Conservation (phyloP, 2,797 vertebrate genomes). For the Danionella dracula region DNA sequence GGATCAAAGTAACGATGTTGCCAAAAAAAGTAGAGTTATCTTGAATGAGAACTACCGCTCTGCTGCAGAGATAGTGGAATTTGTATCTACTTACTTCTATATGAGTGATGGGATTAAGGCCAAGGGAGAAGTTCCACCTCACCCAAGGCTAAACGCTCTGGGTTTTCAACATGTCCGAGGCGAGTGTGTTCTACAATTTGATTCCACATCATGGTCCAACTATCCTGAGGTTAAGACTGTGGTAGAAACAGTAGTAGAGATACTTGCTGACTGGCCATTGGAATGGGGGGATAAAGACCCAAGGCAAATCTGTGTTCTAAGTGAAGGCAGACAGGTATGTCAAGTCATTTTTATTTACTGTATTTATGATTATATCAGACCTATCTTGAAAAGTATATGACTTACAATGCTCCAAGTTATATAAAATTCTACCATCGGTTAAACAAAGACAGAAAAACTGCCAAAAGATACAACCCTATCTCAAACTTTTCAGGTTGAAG, state of each 20-base stretch:
- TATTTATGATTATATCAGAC: no score
- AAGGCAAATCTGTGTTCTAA: conserved; percentile 77
- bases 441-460: no score
- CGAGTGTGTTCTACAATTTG: conserved; percentile 58
- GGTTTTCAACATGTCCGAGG: conserved; percentile 79
- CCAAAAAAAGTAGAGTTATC: conserved; percentile 73
- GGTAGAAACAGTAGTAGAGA: conserved; percentile 65
- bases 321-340: conserved; percentile 79
- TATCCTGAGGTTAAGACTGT: conserved; percentile 67
- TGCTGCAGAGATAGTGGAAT: conserved; percentile 77
- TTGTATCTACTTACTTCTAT: conserved; percentile 84
- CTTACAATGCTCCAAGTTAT: no score
- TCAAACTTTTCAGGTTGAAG: conserved; percentile 10
- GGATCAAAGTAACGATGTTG: conserved; percentile 61
- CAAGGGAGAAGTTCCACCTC: conserved; percentile 65
- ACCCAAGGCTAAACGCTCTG: conserved; percentile 67
- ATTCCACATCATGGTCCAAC: conserved; percentile 77
- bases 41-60: conserved; percentile 91
- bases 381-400: no score
- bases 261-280: conserved; percentile 69
- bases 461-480: no score
- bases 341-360: background rate
- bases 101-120: conserved; percentile 73
- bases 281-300: conserved; percentile 69
- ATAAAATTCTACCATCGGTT: no score